A percentile compares a stretch with the other conserved stretches of the same genome.
Conservation (phyloP, 2,113 vertebrate species). For the Galemys pyrenaicus region DNA sequence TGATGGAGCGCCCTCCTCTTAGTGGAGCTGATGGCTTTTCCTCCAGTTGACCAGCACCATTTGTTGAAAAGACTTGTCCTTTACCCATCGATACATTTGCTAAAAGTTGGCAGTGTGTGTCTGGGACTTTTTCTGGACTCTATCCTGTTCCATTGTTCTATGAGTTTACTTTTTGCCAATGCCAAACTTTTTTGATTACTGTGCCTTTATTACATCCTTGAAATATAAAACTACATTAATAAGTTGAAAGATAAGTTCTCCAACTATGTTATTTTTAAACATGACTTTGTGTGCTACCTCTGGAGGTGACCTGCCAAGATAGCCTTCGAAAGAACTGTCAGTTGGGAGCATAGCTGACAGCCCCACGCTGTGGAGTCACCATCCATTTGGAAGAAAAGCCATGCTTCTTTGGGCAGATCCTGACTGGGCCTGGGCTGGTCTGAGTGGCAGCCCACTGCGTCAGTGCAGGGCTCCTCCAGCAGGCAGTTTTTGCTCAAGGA, state of each 20-base stretch:
- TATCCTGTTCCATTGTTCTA: not conserved
- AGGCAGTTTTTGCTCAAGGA: not conserved
- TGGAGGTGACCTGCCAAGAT: not conserved
- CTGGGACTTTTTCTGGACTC: not conserved
- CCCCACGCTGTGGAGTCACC: not conserved
- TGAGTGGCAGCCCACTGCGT: not conserved
- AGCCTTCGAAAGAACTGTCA: not conserved
- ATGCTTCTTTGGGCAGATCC: not conserved
- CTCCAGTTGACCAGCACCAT: not conserved
- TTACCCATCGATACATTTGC: not conserved
- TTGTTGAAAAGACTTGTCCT: constrained; percentile 39
- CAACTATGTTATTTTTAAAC: not conserved
- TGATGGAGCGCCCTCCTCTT: not conserved
- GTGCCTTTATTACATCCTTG: not conserved
- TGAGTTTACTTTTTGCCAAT: constrained; percentile 25
- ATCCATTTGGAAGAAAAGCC: not conserved
- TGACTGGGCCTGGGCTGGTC: not conserved
- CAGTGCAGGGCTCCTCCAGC: not conserved
- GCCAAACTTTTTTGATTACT: not conserved
- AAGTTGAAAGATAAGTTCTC: not conserved
- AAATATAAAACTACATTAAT: not conserved
- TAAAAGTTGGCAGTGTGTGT: not conserved
- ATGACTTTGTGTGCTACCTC: not conserved
- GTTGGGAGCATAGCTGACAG: not conserved
- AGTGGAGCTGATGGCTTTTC: not conserved